Percentiles rank a stretch among this genome's conserved stretches.
Conservation (phyloP, 2,888 invertebrate genomes). For the Chaetogeoica ovagalla region DNA sequence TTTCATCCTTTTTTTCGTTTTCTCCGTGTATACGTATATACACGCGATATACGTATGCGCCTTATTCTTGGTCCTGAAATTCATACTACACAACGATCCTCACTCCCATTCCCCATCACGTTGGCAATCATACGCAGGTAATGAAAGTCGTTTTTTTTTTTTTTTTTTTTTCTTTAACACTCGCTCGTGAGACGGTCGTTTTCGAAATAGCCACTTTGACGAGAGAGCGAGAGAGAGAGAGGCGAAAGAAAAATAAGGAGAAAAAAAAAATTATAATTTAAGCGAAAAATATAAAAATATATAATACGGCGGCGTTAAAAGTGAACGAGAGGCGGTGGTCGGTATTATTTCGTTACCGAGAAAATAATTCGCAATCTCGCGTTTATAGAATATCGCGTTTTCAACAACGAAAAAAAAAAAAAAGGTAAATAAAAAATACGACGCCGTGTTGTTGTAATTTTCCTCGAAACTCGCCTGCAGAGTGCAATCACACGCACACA, state of each 20-base stretch:
- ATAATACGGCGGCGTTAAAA: constrained; percentile 26
- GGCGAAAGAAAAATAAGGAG: neutral
- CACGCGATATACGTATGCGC: neutral
- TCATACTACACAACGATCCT: neutral
- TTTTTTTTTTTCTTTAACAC: constrained; percentile 12
- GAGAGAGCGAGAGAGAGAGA: constrained; percentile 6
- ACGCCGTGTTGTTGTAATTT: neutral
- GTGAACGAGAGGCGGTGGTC: neutral
- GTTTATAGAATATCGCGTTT: constrained; percentile 1
- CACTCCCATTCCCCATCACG: neutral
- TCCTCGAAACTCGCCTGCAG: neutral
- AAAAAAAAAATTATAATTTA: constrained; percentile 43
- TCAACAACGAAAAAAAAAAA: no score
- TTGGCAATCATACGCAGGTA: constrained; percentile 47
- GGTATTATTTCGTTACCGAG: constrained; percentile 23
- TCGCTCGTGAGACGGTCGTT: constrained; percentile 17
- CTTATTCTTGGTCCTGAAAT: constrained; percentile 42
- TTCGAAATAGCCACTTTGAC: constrained; percentile 49
- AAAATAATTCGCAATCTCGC: constrained; percentile 38
- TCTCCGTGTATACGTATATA: neutral
- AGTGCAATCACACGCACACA: no score
- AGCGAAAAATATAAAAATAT: constrained; percentile 4
- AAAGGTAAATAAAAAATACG: no score
- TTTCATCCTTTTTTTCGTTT: neutral
- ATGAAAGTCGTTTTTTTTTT: constrained; percentile 34